Base-by-base conservation (phyloP, 2,888 invertebrate species). In the Tromatobia lineatoria region DNA sequence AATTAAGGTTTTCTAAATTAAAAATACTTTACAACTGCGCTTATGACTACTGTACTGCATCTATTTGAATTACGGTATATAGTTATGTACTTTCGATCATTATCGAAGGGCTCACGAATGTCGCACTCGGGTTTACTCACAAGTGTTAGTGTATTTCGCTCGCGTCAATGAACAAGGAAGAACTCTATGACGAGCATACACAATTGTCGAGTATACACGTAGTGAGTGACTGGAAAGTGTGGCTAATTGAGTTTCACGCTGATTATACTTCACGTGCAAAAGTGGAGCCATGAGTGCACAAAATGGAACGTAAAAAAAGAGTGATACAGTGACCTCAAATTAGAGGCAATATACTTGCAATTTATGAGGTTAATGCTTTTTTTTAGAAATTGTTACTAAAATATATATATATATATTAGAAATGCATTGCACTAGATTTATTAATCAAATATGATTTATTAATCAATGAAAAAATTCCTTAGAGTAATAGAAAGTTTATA, bases 181-280 rank as follows among this genome's bases (percentile, higher is more conserved):
- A 7, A 25, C 34, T 25, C 15, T 57, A 64, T 73, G 50, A 76
- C 64, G 70, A 67, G 29, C 15, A 61, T 61, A n/a, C 34, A 67
- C 64, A 69, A n/a, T 66, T 57, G 59, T 20, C 50, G 25, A 52
- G 18, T 13, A n/a, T 25, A 76, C 59, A 20, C 25, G 23, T 18
- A 73, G 29, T 50, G 7, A 67, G 34, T 18, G 66, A 75, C 64
- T 83, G 80, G 80, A 80, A 80, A 80, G 76, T 77, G 52, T 83
- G 47, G 57, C 80, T 80, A 83, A 83, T 83, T 83, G 80, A 76
- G 71, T 80, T 61, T 76, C 73, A 45, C 47, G 52, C 66, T 73
- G 67, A 77, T 73, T 73, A 77, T 76, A 52, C 42, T 52, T 54
- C 45, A 29, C 47, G 76, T 71, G 20, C 71, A 66, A 59, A 50